These are phyloP conservation scores for Diogma glabrata DNA, from an alignment of 2,888 invertebrate genomes.

Conservation along the genomic window DNA sequence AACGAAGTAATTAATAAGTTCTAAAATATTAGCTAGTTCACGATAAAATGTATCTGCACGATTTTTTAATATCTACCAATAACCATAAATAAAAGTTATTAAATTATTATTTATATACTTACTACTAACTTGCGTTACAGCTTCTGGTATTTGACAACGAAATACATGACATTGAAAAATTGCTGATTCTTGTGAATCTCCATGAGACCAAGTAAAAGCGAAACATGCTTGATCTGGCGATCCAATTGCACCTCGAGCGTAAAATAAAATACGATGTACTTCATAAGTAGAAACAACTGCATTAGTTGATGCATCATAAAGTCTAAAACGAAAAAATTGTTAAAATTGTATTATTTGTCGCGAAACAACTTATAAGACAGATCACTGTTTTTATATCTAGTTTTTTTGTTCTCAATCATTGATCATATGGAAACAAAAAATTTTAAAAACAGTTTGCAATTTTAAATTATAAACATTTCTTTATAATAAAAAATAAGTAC, in stretches of 20 bases:
- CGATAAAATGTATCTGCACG: no score
- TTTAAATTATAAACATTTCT: not conserved
- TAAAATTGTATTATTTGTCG: not conserved
- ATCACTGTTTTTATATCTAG: not conserved
- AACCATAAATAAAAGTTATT: no score
- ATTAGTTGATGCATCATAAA: conserved; percentile 74
- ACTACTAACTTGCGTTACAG: conserved; percentile 69
- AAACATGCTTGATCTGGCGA: conserved; percentile 87
- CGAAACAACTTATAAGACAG: not conserved
- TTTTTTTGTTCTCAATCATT: not conserved
- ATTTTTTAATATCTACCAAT: no score
- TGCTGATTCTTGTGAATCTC: conserved; percentile 74
- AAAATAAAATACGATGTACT: conserved; percentile 87
- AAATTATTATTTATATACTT: no score
- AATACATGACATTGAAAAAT: conserved; percentile 97
- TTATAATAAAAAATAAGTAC: not conserved
- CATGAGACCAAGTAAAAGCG: conserved; percentile 95
- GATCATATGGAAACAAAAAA: not conserved
- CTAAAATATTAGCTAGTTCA: no score
- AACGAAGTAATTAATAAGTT: no score
- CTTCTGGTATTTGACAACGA: conserved; percentile 87
- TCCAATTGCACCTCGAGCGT: conserved; percentile 77
- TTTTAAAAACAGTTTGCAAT: no score
- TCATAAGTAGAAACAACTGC: conserved; percentile 71
- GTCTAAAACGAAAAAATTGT: conserved; percentile 37